Evolutionary conservation across 2,113 vertebrate genomes (phyloP), one percentile per base, ranked within the genome.

Genomic region (Paracanthobrama guichenoti): DNA sequence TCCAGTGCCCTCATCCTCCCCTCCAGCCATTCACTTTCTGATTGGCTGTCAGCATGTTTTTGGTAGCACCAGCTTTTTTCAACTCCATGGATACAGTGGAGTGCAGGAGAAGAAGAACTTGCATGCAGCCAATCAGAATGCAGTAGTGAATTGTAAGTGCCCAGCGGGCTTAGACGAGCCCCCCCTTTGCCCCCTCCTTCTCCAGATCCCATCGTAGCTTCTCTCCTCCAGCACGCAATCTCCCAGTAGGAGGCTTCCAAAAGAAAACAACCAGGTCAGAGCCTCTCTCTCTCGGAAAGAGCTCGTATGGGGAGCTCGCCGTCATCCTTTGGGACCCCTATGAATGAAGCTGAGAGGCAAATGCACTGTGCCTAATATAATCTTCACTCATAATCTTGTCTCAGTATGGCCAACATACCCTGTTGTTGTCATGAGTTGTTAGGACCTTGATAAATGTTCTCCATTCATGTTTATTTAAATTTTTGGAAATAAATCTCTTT

Each of bases 81-180:
- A 89, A 82, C 92, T 94, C 93, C 94, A 94, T 95, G 93, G 94
- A 94, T 94, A 95, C 94, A 94, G 93, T 13, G 90, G 89, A 90
- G 90, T 87, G 89, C 91, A 87, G 88, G 90, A 87, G 92, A 92
- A 91, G 88, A 90, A 88, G 92, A 92, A 91, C 90, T 90, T 59
- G 76, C 1, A 69, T 87, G 87, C 86, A 80, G 91, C 94, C 94
- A 95, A 94, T 94, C 50, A 85, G 90, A 92, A 86, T n/a, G 79
- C 67, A 89, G 90, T 89, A 90, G 91, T 89, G 90, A 91, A 83
- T 83, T 11, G 82, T 90, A 91, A 89, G 93, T 91, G 90, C 91
- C 89, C 86, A 82, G 84, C 57, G 88, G 89, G 90, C 90, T 89
- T 87, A 88, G 91, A 90, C 81, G 88, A 91, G 90, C 71, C 89